A percentile compares a stretch with the other conserved stretches of the same genome.
Evolutionary conservation across 2,113 vertebrate species (phyloP).

Genomic region (Mus pahari): DNA sequence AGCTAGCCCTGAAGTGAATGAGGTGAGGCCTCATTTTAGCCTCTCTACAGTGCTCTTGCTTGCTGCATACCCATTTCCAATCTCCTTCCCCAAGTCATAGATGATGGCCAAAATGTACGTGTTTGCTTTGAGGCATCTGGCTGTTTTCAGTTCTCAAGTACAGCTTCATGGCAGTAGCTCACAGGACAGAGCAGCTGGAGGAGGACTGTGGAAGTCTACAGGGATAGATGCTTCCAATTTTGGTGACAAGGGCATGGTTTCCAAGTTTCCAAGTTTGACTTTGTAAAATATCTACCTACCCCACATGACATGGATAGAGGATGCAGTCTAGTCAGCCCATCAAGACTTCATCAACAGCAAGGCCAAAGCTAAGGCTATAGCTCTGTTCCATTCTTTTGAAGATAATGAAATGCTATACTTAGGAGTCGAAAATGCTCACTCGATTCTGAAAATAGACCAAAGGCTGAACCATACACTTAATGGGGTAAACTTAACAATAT

Average conservation of each 20-base stretch:
- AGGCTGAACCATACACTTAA: background rate
- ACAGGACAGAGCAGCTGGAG: background rate
- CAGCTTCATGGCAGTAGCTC: too few relatives aligned
- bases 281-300: background rate
- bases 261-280: background rate
- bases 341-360: background rate
- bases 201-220: too few relatives aligned
- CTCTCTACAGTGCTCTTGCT: slow-evolving; percentile 99
- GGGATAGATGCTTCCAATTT: background rate
- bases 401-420: background rate
- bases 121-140: slow-evolving; percentile 97
- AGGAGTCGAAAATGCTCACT: background rate
- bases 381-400: background rate
- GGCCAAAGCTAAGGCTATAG: background rate
- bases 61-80: slow-evolving; percentile 96
- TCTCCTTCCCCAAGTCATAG: slow-evolving; percentile 97
- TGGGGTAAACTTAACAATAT: background rate
- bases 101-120: slow-evolving; percentile 97
- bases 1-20: slow-evolving; percentile 95
- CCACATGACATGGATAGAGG: background rate
- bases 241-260: too few relatives aligned
- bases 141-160: slow-evolving; percentile 90
- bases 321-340: background rate
- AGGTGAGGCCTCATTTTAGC: slow-evolving; percentile 97
- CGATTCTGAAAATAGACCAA: background rate